Evolutionary conservation across 2,888 invertebrate species (phyloP), one percentile per base, ranked within the genome.

Genomic region (Dione vanillae): DNA sequence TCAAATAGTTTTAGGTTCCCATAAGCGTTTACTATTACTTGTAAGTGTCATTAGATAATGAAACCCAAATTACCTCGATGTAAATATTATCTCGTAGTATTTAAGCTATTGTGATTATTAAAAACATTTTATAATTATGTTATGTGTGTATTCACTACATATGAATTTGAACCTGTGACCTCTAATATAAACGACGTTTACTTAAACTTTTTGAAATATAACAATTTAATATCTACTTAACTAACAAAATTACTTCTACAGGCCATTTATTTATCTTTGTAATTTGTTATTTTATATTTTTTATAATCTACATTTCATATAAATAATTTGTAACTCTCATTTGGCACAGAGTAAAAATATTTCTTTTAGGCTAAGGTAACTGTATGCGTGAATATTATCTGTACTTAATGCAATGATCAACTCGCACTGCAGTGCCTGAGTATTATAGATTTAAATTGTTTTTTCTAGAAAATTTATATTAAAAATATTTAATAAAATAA

Each of bases 371-470:
- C 16, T 40, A 49, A 67, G 40, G 40, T 59, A 37, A 51, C 37
- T 49, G 43, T 68, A 52, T 27, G 35, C 20, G 68, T 41, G 52
- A 41, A 65, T 27, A 58, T 67, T 56, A 35, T 56, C n/a, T 65
- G 74, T 74, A 74, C 71, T 72, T 72, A 69, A 72, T 54, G 37
- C 35, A 41, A 52, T 19, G 11, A 62, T 20, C 62, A 19, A 58
- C 51, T 43, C 16, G 43, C 59, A 45, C 47, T 20, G 65, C 72
- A 71, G 72, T 70, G 75, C 67, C 69, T 59, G 65, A 75, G 75
- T 75, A 75, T 75, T 75, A 75, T 75, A 74, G 69, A 51, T 45
- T 49, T 49, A 52, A 40, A 11, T 40, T 45, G 11, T 10, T 54
- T 40, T 59, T n/a, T n/a, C n/a, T n/a, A n/a, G n/a, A n/a, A n/a